Evolutionary conservation across 1,140 invertebrate species (phyloP), one percentile per base, ranked within the genome.

Genomic region (Zaprionus davidi): DNA sequence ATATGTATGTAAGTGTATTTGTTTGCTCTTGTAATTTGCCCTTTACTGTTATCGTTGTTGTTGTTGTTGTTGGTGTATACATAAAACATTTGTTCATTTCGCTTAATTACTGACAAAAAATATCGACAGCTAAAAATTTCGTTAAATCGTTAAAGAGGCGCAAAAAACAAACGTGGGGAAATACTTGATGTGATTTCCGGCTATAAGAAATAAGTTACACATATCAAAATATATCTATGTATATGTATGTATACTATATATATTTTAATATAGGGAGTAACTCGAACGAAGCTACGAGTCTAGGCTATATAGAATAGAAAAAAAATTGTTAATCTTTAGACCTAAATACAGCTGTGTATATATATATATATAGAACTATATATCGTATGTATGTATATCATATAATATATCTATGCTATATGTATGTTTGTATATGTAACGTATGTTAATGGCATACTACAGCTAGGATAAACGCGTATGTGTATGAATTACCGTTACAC

Each of bases 401-500:
- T 49, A 31, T 44, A 38, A 28, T 49, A 31, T 44, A 38, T 31
- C 26, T 76, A 67, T 49, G 51, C 51, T 38, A n/a, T 71, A 55
- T 44, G 46, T 76, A 62, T 70, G 59, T 75, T 51, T 76, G 60
- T 71, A 36, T 76, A 49, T 59, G 58, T 57, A 71, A 71, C 66
- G 71, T 80, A 80, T 71, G 38, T 68, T 41, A 41, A 67, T 81
- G 71, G 76, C 75, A 81, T 82, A 78, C 78, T 78, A 78, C 49
- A 85, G 75, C 81, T 85, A 83, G 81, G 41, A 46, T 46, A 46
- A 17, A 46, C n/a, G 82, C 60, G 55, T 20, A 64, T 64, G 38
- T 66, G 78, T 86, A 79, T 82, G 71, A 73, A 82, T 78, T 78
- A 87, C 58, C 83, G 77, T 87, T 73, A 90, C 66, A 90, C 81